Base-by-base conservation (phyloP, 2,797 vertebrate genomes). In the Poecile montanus region DNA sequence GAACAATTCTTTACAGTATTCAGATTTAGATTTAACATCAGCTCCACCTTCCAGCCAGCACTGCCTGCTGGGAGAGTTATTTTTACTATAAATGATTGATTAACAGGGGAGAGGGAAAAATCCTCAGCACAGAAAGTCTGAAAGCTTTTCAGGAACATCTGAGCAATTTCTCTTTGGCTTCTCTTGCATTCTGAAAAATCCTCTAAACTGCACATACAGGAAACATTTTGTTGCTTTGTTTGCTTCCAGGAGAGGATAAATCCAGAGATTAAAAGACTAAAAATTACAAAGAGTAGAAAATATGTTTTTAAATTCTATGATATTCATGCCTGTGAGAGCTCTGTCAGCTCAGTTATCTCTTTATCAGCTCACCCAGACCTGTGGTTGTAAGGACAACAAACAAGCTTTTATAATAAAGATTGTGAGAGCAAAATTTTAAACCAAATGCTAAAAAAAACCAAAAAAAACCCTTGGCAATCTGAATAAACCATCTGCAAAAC, bases 231-330 rank as follows among this genome's bases (percentile, higher is more conserved):
- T 10, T 66, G 60, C 48, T 40, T 27, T 10, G 29, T 29, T n/a
- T 66, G 42, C 36, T 40, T n/a, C 34, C 22, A 60, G 67, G 7
- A 71, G 13, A 75, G 40, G 53, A 75, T 13, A 66, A 76, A 67
- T 3, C 14, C 67, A 14, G 30, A 62, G n/a, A 84, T 62, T n/a
- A 29, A 29, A 25, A 21, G 29, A 48, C 38, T 15, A 6, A 50
- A 67, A 66, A 65, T 23, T 6, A 19, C 16, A 18, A 22, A 36
- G 34, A 53, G 32, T 4, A 4, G n/a, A 45, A 54, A 60, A 27
- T 22, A 26, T 63, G 14, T 34, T 7, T n/a, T 7, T 12, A 13
- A 15, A 5, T 16, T 56, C 45, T 2, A 0, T 13, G 4, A 1
- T 2, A 6, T 2, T 36, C 25, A 13, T 26, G 50, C 20, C 60